phyloP scores from a whole-genome alignment of 2,888 invertebrate species.

The Cheilosia impressa region DNA sequence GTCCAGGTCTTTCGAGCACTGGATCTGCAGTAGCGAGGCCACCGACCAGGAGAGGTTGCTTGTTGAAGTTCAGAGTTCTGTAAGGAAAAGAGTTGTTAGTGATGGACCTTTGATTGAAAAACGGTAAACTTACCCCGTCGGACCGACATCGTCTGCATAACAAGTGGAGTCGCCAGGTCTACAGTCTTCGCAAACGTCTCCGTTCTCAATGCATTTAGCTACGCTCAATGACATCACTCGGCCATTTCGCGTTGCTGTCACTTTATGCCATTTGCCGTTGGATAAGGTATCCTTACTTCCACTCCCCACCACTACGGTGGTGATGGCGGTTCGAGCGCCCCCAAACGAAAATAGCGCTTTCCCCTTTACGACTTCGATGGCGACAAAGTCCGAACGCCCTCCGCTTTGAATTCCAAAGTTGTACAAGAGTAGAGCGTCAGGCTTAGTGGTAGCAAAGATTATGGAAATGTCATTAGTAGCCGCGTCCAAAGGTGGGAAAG shows the following conservation, averaged over 20 bases:
- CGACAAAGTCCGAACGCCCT: conserved; percentile 95
- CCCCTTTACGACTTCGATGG: conserved; percentile 93
- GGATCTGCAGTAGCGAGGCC: conserved; percentile 94
- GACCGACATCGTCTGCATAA: conserved; percentile 93
- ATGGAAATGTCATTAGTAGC: conserved; percentile 96
- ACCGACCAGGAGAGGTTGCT: conserved; percentile 93
- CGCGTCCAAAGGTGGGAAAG: conserved; percentile 92
- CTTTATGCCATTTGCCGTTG: conserved; percentile 95
- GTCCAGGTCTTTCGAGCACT: conserved; percentile 93
- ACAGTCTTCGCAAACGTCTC: conserved; percentile 94
- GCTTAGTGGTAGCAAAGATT: conserved; percentile 94
- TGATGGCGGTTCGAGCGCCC: conserved; percentile 94
- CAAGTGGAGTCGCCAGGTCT: conserved; percentile 92
- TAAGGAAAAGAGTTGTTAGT: conserved; percentile 79
- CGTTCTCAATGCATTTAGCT: conserved; percentile 92
- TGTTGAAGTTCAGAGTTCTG: conserved; percentile 96
- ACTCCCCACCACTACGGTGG: conserved; percentile 88
- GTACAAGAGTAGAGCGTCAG: conserved; percentile 93
- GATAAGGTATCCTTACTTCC: conserved; percentile 86
- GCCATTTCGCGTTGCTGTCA: conserved; percentile 95
- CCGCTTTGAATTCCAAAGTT: conserved; percentile 95
- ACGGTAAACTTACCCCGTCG: conserved; percentile 89
- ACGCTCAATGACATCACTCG: conserved; percentile 93
- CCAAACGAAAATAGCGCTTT: conserved; percentile 95
- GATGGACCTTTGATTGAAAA: background rate